phyloP scores from a whole-genome alignment of 2,888 invertebrate genomes.

The Coelopa pilipes region DNA sequence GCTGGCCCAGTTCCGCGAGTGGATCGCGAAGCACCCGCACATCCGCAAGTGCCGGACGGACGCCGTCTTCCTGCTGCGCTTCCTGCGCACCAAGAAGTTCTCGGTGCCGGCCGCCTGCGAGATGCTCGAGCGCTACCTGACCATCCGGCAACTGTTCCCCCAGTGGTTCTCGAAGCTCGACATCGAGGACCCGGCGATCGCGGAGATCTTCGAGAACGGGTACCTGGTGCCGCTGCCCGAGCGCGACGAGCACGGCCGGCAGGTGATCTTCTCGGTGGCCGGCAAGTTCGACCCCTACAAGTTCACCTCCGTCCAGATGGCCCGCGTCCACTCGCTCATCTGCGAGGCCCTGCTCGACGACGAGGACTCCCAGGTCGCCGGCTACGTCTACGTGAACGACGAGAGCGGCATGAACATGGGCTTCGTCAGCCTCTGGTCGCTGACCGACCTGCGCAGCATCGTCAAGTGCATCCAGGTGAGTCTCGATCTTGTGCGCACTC shows the following conservation, averaged over 20 bases:
- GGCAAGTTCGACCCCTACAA: conserved; percentile 82
- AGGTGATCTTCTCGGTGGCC: conserved; percentile 83
- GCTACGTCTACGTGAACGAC: conserved; percentile 86
- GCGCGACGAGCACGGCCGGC: conserved; percentile 79
- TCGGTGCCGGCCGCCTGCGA: conserved; percentile 86
- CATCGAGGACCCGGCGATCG: conserved; percentile 80
- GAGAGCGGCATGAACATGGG: conserved; percentile 86
- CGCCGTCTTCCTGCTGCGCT: conserved; percentile 82
- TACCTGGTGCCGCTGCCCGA: conserved; percentile 80
- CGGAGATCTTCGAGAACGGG: conserved; percentile 83
- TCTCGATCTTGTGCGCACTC: background rate
- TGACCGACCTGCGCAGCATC: conserved; percentile 81
- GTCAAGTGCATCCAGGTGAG: conserved; percentile 80
- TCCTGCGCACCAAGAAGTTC: conserved; percentile 88
- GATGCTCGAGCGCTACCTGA: conserved; percentile 87
- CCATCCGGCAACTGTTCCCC: conserved; percentile 84
- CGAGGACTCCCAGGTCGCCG: conserved; percentile 83
- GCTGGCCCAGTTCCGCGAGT: conserved; percentile 81
- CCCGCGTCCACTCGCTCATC: conserved; percentile 85
- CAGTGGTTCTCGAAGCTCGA: conserved; percentile 87
- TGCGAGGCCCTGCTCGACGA: conserved; percentile 87
- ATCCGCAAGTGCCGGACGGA: conserved; percentile 87
- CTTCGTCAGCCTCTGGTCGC: conserved; percentile 83
- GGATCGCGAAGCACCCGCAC: conserved; percentile 84
- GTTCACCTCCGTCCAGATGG: conserved; percentile 85